Base-by-base conservation (phyloP, 1,140 invertebrate genomes). In the Cotesia vestalis region DNA sequence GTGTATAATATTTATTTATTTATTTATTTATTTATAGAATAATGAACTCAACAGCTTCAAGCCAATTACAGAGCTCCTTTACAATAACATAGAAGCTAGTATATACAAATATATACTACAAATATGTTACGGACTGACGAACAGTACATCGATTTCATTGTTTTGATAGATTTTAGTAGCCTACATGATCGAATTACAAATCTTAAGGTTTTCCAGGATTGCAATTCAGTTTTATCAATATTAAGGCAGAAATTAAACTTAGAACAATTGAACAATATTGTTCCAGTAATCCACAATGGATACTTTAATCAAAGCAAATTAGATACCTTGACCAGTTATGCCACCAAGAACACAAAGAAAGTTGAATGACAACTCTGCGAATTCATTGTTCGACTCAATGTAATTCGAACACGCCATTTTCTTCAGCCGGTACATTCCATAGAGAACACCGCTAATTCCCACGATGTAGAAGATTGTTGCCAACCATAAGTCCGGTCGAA, bases 261-360 rank as follows among this genome's bases (percentile, higher is more conserved):
- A n/a, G n/a, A n/a, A n/a, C n/a, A n/a, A n/a, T n/a, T n/a, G n/a
- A 1, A 14, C 1, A 14, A 20, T n/a, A 55, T 57, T 27, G 27
- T 27, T n/a, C n/a, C 12, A n/a, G 12, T 17, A 11, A 46, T 27
- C 40, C 53, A 57, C 5, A 2, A 6, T 57, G 6, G 0, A 20
- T 12, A 57, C 9, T 12, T 57, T 20, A 57, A 14, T 3, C 14
- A 12, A 14, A 35, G n/a, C 34, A 63, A 63, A 35, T 9, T 27
- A 20, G n/a, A 64, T 74, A 81, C 77, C 78, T 81, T 80, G 80
- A 40, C 78, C 79, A 38, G 70, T 76, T 6, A 80, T 75, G 6
- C 76, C 73, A 34, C 77, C 75, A 3, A 81, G 51, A 36, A 82
- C 63, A 35, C 74, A 73, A 20, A 82, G 35, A 5, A 81, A 34